These are phyloP conservation scores for Timandra comae DNA, from an alignment of 2,888 invertebrate genomes.

Conservation along the genomic window DNA sequence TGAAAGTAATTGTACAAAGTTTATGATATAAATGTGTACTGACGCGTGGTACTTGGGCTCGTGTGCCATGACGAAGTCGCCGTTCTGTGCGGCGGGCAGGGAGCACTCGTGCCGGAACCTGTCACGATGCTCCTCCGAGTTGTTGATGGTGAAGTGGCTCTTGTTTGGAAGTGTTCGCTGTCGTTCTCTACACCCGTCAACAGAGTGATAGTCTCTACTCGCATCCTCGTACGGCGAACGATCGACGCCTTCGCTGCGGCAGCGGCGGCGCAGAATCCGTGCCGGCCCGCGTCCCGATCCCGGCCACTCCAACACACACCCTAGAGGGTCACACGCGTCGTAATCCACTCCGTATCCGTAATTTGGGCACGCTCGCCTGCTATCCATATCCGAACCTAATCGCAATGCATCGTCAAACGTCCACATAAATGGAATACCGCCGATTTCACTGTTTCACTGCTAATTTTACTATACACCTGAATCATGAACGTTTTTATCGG, in stretches of 20 bases:
- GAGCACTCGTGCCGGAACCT: constrained; percentile 58
- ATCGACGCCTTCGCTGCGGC: constrained; percentile 70
- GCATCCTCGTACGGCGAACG: constrained; percentile 70
- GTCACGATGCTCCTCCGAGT: constrained; percentile 36
- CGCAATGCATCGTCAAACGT: constrained; percentile 59
- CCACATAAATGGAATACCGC: constrained; percentile 56
- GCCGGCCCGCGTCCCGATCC: constrained; percentile 55
- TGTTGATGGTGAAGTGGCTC: constrained; percentile 60
- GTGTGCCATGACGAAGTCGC: constrained; percentile 64
- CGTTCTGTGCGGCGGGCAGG: constrained; percentile 59
- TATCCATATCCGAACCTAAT: constrained; percentile 68
- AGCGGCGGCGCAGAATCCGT: constrained; percentile 64
- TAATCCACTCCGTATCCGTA: constrained; percentile 69
- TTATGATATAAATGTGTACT: constrained; percentile 23
- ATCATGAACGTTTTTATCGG: constrained; percentile 50
- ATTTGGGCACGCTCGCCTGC: constrained; percentile 60
- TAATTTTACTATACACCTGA: constrained; percentile 59
- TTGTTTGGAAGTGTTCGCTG: constrained; percentile 50
- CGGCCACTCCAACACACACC: constrained; percentile 59
- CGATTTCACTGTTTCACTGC: constrained; percentile 60
- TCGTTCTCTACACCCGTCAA: constrained; percentile 43
- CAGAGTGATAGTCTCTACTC: constrained; percentile 49
- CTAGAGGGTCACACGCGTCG: constrained; percentile 65
- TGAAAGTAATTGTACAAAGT: constrained; percentile 5
- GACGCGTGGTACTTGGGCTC: constrained; percentile 53